Evolutionary conservation across 2,888 invertebrate genomes (phyloP), one percentile per base, ranked within the genome.

Genomic region (Phengaris arion): DNA sequence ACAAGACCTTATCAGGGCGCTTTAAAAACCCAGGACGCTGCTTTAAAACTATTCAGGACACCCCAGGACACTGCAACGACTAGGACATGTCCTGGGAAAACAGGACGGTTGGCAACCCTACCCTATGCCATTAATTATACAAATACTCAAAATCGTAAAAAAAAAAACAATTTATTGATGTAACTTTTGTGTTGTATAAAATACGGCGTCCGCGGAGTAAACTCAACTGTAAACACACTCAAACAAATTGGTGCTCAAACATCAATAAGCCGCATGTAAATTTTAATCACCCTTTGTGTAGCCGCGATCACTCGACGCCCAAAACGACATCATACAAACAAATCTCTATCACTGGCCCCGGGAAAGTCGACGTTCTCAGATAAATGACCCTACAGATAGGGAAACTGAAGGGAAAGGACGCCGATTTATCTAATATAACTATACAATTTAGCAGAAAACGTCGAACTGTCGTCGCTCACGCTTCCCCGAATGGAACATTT

Each of bases 401-500:
- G 84, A 86, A 89, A 90, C 85, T 87, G 86, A 85, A 85, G 85
- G 85, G 86, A 85, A 88, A 88, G 87, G 87, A 87, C 85, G 86
- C 85, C 88, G 86, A 93, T 93, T 91, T 92, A 91, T 92, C 90
- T 90, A 86, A 91, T 92, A 93, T 90, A 91, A 89, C 89, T 89
- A 89, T 90, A 90, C 89, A 90, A 90, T 91, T 90, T 90, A 86
- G 86, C 87, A 83, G 83, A 86, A 87, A 86, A 87, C 82, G 89
- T 91, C 90, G 90, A 92, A 92, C 85, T 90, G 87, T 88, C 86
- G 87, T 86, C 89, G 88, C 85, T 86, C 85, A 87, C 89, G 92
- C 91, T 92, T 91, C 90, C 87, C 87, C 85, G 90, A 92, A 93
- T 35, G 35, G 35, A 35, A 35, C 35, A 4, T 35, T 35, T 35